Evolutionary conservation across 2,797 vertebrate species (phyloP).

Genomic region (Urophycis tenuis): DNA sequence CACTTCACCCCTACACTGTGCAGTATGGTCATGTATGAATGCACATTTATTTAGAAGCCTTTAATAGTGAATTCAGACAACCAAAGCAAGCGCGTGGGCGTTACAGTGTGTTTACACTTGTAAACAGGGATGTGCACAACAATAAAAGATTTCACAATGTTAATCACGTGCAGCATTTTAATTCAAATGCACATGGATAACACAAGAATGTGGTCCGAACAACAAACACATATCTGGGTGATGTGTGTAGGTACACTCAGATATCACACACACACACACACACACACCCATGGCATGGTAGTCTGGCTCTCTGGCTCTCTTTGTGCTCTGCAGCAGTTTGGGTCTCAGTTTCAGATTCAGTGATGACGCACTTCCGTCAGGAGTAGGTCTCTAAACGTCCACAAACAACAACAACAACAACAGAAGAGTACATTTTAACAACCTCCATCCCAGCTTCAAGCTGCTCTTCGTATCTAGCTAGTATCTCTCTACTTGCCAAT

Average conservation of each 20-base stretch:
- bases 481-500: neutral
- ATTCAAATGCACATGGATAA: slow-evolving; percentile 59
- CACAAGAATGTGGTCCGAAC: slow-evolving; percentile 47
- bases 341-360: slow-evolving; percentile 43
- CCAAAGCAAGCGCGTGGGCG: no score
- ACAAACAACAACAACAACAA: no score
- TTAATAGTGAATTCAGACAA: no score
- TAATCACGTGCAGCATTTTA: slow-evolving; percentile 60
- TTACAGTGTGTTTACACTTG: neutral
- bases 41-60: no score
- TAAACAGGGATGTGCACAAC: neutral
- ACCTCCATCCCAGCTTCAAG: neutral
- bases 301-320: slow-evolving; percentile 28
- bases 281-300: neutral
- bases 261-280: no score
- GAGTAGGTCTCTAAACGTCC: slow-evolving; percentile 25
- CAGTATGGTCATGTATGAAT: no score
- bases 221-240: slow-evolving; percentile 55
- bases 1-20: neutral
- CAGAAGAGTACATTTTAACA: neutral
- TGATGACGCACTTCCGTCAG: slow-evolving; percentile 37
- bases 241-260: slow-evolving; percentile 62
- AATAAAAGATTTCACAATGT: slow-evolving; percentile 28
- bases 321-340: slow-evolving; percentile 32
- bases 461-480: neutral